Evolutionary conservation across 2,888 invertebrate species (phyloP).

Genomic region (Parasteatoda lunata): DNA sequence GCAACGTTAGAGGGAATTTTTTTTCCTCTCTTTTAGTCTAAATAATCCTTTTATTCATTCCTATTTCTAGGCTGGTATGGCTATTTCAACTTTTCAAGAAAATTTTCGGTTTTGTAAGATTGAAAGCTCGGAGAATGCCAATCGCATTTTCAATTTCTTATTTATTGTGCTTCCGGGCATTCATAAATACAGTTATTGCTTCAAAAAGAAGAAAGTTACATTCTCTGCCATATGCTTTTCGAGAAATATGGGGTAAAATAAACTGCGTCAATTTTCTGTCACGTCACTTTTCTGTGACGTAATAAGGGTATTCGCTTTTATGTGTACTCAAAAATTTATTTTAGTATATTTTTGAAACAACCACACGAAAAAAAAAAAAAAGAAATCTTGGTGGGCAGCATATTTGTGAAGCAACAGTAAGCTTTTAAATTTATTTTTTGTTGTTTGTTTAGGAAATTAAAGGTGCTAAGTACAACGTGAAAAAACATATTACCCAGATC

Average conservation of each 20-base stretch:
- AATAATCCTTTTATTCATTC: constrained; percentile 48
- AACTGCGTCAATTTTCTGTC: constrained; percentile 3
- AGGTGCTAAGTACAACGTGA: too few relatives aligned
- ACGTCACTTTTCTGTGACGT: too few relatives aligned
- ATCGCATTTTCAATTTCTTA: constrained; percentile 32
- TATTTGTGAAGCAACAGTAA: too few relatives aligned
- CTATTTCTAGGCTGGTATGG: constrained; percentile 11
- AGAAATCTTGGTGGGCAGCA: too few relatives aligned
- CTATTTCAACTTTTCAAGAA: background rate
- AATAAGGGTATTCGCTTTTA: constrained; percentile 11
- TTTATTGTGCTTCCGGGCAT: constrained; percentile 37
- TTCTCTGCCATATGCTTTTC: constrained; percentile 25
- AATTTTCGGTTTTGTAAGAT: constrained; percentile 30
- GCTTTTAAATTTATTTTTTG: too few relatives aligned
- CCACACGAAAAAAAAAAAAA: too few relatives aligned
- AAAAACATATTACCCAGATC: too few relatives aligned
- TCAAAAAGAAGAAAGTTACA: constrained; percentile 29
- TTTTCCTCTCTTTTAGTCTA: background rate
- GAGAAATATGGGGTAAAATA: constrained; percentile 16
- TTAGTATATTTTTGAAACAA: too few relatives aligned
- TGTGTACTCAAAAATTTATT: too few relatives aligned
- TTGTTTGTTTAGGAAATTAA: too few relatives aligned
- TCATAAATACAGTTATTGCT: constrained; percentile 41
- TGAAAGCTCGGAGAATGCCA: background rate
- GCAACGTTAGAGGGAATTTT: constrained; percentile 4